A percentile compares a stretch with the other conserved stretches of the same genome.
Conservation (phyloP, 2,888 invertebrate species). For the Lampropteryx suffumata region DNA sequence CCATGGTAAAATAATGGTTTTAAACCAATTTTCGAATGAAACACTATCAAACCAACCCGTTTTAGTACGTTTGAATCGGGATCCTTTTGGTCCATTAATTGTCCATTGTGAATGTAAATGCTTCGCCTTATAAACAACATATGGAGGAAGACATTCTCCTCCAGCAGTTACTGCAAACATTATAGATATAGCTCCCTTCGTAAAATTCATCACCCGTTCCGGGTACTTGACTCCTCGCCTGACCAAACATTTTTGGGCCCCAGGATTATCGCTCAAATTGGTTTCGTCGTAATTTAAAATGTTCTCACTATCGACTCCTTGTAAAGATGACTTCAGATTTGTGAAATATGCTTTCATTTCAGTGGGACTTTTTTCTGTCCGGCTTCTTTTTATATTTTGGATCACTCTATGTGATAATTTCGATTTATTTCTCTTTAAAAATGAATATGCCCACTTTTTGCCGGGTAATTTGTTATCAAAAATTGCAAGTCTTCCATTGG, state of each 20-base stretch:
- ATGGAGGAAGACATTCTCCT: constrained; percentile 25
- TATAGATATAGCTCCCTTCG: constrained; percentile 29
- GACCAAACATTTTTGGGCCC: constrained; percentile 25
- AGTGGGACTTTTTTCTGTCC: constrained; percentile 20
- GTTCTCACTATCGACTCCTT: constrained; percentile 13
- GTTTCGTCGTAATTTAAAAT: constrained; percentile 26
- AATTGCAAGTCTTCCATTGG: too few relatives aligned
- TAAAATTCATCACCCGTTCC: constrained; percentile 25
- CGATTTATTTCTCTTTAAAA: too few relatives aligned
- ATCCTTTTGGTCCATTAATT: constrained; percentile 20
- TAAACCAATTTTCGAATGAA: constrained; percentile 32
- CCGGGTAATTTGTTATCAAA: too few relatives aligned
- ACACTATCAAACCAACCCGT: constrained; percentile 35
- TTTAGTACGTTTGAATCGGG: constrained; percentile 30
- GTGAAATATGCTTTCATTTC: constrained; percentile 10
- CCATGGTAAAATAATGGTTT: constrained; percentile 29
- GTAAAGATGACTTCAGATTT: constrained; percentile 8
- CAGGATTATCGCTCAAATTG: constrained; percentile 27
- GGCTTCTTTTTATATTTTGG: constrained; percentile 24
- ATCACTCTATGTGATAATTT: too few relatives aligned
- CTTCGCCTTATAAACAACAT: constrained; percentile 29
- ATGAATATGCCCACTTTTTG: too few relatives aligned
- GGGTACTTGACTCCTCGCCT: constrained; percentile 19
- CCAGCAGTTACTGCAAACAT: constrained; percentile 29
- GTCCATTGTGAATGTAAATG: constrained; percentile 23